phyloP scores from a whole-genome alignment of 2,797 vertebrate species.

The Dryobates pubescens region DNA sequence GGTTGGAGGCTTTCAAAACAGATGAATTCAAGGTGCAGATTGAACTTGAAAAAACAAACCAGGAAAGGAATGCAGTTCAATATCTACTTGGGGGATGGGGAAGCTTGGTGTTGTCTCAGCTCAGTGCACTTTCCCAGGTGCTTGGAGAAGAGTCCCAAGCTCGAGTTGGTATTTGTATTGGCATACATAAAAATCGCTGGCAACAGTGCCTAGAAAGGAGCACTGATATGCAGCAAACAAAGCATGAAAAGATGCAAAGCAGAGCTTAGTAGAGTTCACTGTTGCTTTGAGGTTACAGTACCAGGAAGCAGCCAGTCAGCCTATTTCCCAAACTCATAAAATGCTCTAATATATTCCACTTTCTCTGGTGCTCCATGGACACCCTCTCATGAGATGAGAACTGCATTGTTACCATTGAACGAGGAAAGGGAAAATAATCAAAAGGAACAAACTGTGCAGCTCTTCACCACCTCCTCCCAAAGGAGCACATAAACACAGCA shows the following conservation, averaged over 20 bases:
- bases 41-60: constrained; percentile 38
- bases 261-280: constrained; percentile 65
- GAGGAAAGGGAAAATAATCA: background rate
- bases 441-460: constrained; percentile 3
- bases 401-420: constrained; percentile 19
- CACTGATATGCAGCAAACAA: constrained; percentile 65
- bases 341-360: constrained; percentile 25
- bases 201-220: constrained; percentile 49
- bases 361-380: background rate
- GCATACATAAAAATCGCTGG: constrained; percentile 53
- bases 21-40: constrained; percentile 39
- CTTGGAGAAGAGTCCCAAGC: constrained; percentile 62
- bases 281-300: constrained; percentile 63
- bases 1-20: constrained; percentile 26
- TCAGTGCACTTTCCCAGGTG: constrained; percentile 66
- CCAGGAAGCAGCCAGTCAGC: constrained; percentile 59
- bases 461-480: constrained; percentile 44
- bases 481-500: constrained; percentile 54
- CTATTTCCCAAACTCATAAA: constrained; percentile 50
- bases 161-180: constrained; percentile 59
- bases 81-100: constrained; percentile 25
- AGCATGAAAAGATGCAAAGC: constrained; percentile 67
- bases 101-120: constrained; percentile 53
- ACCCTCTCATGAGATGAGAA: constrained; percentile 13
- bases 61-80: constrained; percentile 63